Base-by-base conservation (phyloP, 2,113 vertebrate species). In the Equus quagga region DNA sequence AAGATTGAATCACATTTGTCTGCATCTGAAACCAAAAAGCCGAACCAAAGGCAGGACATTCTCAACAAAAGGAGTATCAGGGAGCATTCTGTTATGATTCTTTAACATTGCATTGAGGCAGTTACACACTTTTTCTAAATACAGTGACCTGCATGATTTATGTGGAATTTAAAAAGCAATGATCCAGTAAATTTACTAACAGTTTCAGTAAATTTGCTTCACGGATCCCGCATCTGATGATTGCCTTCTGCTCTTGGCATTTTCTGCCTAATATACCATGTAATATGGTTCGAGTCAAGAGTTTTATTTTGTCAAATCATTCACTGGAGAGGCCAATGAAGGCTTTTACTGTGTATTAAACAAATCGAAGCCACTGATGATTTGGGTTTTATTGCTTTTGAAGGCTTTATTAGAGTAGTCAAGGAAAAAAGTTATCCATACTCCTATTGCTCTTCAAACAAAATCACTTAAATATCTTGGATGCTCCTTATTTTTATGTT, bases 181-280 rank as follows among this genome's bases (percentile, higher is more conserved):
- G 92, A 97, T 95, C 97, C 88, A 95, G 51, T 85, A 96, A 94
- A 92, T 98, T 98, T 98, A 96, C 96, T 88, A 98, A 97, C 85
- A 92, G 92, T 97, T 96, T 90, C 75, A 88, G 92, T 96, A 97
- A 86, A 97, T 98, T 95, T 98, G 36, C 92, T 98, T 89, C 84
- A 96, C 0, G 19, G 89, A 92, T 94, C 58, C 70, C 3, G 1
- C 80, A n/a, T 96, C 80, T 56, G 56, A 88, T 83, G 95, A 96
- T 91, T 92, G 93, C 91, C 67, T 97, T 96, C 93, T 95, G 96
- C 92, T 96, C 83, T 73, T 96, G 96, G 96, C 92, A 67, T 92
- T 97, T 97, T 96, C 96, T 97, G 95, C 91, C 89, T 96, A 97
- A 97, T 96, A 97, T 88, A 80, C 96, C 96, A 92, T 92, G 75